These are phyloP conservation scores for Mylabris phalerata DNA, from an alignment of 1,140 invertebrate genomes.

Conservation along the genomic window DNA sequence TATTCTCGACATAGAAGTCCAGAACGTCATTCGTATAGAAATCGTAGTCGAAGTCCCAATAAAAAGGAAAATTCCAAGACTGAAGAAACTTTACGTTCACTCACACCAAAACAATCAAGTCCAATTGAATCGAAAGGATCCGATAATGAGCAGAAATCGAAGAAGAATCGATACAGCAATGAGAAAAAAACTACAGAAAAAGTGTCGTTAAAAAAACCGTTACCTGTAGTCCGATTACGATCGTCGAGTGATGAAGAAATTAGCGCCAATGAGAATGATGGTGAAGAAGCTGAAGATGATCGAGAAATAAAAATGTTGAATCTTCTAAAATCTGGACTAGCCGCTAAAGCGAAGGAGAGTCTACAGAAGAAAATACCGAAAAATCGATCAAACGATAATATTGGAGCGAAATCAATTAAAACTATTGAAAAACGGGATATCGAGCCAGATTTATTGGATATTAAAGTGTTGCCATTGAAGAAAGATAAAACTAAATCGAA, in stretches of 20 bases:
- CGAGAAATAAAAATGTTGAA: conserved; percentile 57
- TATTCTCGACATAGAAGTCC: not conserved
- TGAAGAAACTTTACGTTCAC: not conserved
- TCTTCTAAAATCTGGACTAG: conserved; percentile 54
- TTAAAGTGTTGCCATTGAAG: conserved; percentile 34
- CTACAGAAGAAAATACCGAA: conserved; percentile 46
- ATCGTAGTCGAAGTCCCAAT: not conserved
- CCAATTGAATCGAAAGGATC: not conserved
- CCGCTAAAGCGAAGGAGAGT: conserved; percentile 54
- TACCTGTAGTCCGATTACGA: conserved; percentile 53
- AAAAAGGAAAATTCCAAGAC: not conserved
- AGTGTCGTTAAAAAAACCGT: conserved; percentile 38
- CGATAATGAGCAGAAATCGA: conserved; percentile 1
- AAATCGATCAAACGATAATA: not conserved
- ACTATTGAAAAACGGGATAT: conserved; percentile 23
- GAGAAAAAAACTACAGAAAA: conserved; percentile 21
- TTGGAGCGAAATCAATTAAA: not conserved
- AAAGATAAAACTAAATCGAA: conserved; percentile 15
- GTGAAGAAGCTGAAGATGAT: conserved; percentile 43
- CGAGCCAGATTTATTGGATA: conserved; percentile 35
- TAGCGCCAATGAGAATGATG: conserved; percentile 47
- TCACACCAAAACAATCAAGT: not conserved
- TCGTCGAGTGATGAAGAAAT: conserved; percentile 54
- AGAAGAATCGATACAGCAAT: conserved; percentile 1
- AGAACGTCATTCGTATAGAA: not conserved